These are phyloP conservation scores for Adoxophyes honmai DNA, from an alignment of 1,140 invertebrate genomes.

Conservation along the genomic window DNA sequence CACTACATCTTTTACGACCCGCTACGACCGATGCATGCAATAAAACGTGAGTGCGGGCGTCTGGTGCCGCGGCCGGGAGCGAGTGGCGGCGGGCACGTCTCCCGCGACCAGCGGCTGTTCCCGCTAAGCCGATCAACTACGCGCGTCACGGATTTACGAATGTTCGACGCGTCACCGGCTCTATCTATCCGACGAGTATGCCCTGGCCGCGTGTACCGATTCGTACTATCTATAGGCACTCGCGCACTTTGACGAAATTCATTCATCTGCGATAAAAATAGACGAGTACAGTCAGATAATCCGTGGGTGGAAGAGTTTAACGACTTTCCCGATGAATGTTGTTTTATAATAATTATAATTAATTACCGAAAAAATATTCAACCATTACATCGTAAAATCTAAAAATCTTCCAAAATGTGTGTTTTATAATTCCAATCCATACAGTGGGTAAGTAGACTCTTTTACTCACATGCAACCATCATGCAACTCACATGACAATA, in stretches of 20 bases:
- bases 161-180: conserved; percentile 22
- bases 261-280: neutral
- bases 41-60: conserved; percentile 23
- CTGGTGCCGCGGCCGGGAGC: conserved; percentile 19
- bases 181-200: neutral
- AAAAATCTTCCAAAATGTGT: too few relatives aligned
- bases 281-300: neutral
- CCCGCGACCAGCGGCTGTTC: conserved; percentile 37
- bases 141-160: conserved; percentile 60
- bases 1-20: conserved; percentile 35
- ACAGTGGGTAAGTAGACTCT: too few relatives aligned
- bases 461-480: too few relatives aligned
- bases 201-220: neutral
- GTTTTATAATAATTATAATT: too few relatives aligned
- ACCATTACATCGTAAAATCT: too few relatives aligned
- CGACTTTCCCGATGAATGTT: too few relatives aligned
- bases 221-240: neutral
- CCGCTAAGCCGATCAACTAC: conserved; percentile 61
- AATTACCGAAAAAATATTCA: too few relatives aligned
- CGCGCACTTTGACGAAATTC: conserved; percentile 1
- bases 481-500: too few relatives aligned
- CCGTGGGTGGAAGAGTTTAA: too few relatives aligned
- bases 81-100: conserved; percentile 23
- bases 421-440: too few relatives aligned
- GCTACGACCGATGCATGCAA: conserved; percentile 22